Evolutionary conservation across 2,113 vertebrate genomes (phyloP).

Genomic region (Halcyon senegalensis): DNA sequence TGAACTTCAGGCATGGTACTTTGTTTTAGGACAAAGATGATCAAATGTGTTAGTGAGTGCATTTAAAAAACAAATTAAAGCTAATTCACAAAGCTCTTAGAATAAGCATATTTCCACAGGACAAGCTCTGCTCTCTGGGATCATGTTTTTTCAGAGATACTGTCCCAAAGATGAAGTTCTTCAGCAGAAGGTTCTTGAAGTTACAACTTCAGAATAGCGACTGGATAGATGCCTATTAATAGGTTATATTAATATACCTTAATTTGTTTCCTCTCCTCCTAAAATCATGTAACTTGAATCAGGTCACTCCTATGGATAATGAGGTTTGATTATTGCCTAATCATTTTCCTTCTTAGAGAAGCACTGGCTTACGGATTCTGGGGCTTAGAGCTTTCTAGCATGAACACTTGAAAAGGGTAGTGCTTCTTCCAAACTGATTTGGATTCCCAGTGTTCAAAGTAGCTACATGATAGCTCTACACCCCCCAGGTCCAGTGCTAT

Average conservation of each 20-base stretch:
- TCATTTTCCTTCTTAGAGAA: neutral
- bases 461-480: neutral
- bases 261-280: neutral
- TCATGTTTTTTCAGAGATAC: neutral
- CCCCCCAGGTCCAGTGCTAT: neutral
- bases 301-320: neutral
- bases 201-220: neutral
- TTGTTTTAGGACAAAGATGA: neutral
- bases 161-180: neutral
- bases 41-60: neutral
- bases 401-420: neutral
- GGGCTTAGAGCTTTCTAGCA: neutral
- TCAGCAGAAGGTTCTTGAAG: neutral
- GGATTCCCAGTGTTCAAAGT: neutral
- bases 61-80: neutral
- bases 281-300: neutral
- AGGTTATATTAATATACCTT: neutral
- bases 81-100: neutral
- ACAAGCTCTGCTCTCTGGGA: neutral
- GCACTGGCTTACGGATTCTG: neutral
- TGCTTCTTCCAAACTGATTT: neutral
- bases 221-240: neutral
- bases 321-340: neutral
- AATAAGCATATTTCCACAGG: neutral
- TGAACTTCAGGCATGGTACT: neutral